Evolutionary conservation across 2,797 vertebrate species (phyloP).

Genomic region (Thamnophis elegans): DNA sequence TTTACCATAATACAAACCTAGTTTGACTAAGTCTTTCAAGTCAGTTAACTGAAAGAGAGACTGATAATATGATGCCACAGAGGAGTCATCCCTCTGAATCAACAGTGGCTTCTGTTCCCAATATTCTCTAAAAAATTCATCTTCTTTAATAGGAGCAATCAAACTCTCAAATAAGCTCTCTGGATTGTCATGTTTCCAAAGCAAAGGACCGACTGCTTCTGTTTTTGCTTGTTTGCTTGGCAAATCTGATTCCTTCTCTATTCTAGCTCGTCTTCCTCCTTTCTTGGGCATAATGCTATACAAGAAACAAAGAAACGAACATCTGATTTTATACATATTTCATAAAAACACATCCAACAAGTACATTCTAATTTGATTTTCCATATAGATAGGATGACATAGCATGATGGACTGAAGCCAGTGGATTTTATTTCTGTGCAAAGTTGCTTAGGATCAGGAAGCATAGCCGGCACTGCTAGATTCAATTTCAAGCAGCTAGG

Average conservation of each 20-base stretch:
- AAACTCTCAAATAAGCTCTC: conserved; percentile 81
- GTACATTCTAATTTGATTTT: not conserved
- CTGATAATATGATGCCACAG: conserved; percentile 72
- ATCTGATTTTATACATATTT: not conserved
- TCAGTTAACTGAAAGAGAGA: conserved; percentile 84
- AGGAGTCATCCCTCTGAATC: conserved; percentile 75
- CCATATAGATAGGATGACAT: not conserved
- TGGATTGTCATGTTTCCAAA: conserved; percentile 76
- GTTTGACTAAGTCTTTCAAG: conserved; percentile 75
- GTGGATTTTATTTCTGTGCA: not conserved
- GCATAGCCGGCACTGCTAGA: not conserved
- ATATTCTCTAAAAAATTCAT: conserved; percentile 82
- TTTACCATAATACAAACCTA: conserved; percentile 74
- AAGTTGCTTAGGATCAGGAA: not conserved
- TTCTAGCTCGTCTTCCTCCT: conserved; percentile 47
- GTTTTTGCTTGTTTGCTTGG: conserved; percentile 66
- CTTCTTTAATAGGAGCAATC: conserved; percentile 77
- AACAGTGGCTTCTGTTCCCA: conserved; percentile 91
- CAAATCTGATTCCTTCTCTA: conserved; percentile 35
- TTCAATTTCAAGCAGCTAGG: not conserved
- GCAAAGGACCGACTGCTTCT: not conserved
- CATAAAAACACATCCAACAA: not conserved
- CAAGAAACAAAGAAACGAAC: not conserved
- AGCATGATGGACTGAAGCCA: not conserved
- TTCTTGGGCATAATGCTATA: conserved; percentile 80